A percentile compares a stretch with the other conserved stretches of the same genome.
These are phyloP conservation scores for Onchidella celtica DNA, from an alignment of 2,888 invertebrate species.

Conservation along the genomic window DNA sequence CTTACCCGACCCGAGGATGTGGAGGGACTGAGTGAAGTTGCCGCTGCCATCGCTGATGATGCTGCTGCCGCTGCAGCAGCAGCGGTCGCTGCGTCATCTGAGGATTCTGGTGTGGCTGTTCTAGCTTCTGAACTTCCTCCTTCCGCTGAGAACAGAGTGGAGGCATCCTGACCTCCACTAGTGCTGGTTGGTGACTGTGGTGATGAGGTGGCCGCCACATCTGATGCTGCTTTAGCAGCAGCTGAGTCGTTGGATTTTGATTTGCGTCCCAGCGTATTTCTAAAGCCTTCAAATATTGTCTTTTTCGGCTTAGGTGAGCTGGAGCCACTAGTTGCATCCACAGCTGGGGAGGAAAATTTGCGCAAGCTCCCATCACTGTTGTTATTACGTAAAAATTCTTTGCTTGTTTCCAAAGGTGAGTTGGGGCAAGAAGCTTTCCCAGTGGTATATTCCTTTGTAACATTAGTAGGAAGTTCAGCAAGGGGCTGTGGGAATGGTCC, in stretches of 20 bases:
- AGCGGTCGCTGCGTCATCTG: conserved; percentile 33
- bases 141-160: conserved; percentile 9
- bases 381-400: conserved; percentile 45
- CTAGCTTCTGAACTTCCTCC: conserved; percentile 26
- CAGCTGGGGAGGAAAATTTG: conserved; percentile 45
- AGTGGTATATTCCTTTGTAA: conserved; percentile 13
- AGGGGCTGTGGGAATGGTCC: conserved; percentile 57
- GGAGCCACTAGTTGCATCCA: conserved; percentile 42
- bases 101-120: conserved; percentile 20
- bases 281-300: conserved; percentile 84
- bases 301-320: conserved; percentile 81
- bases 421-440: conserved; percentile 65
- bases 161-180: conserved; percentile 10
- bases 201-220: background rate
- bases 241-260: conserved; percentile 75
- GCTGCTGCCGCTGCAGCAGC: conserved; percentile 27
- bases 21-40: conserved; percentile 33
- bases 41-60: conserved; percentile 1
- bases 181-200: conserved; percentile 28
- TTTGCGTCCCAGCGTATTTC: conserved; percentile 83
- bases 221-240: background rate
- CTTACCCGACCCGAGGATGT: conserved; percentile 48
- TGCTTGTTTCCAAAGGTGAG: conserved; percentile 62
- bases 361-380: conserved; percentile 41
- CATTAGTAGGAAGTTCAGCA: conserved; percentile 29